Evolutionary conservation across 2,113 vertebrate species (phyloP).

Genomic region (Onychorhynchus coronatus): DNA sequence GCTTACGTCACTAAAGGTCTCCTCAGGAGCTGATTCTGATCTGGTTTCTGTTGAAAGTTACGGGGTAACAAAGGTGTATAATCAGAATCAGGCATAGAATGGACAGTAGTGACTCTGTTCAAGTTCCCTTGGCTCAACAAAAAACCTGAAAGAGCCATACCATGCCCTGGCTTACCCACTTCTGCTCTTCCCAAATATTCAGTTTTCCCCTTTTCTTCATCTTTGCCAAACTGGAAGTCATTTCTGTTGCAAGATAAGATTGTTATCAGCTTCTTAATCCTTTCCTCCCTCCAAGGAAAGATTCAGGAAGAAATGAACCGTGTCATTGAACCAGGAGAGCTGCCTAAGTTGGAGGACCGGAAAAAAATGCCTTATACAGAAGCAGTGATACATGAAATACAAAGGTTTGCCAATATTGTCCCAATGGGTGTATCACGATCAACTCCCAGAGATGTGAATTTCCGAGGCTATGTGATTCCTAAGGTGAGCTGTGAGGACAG

Average conservation of each 20-base stretch:
- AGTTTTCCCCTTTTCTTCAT: neutral
- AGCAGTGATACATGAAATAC: slow-evolving; percentile 86
- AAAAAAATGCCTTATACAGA: slow-evolving; percentile 81
- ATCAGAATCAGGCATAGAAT: neutral
- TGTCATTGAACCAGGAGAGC: slow-evolving; percentile 49
- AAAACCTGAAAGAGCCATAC: neutral
- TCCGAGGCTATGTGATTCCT: slow-evolving; percentile 63
- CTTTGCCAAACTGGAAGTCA: neutral
- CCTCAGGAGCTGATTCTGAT: slow-evolving; percentile 39
- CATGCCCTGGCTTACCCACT: neutral
- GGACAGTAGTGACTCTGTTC: neutral
- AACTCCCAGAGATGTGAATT: slow-evolving; percentile 33
- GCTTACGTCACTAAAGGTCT: slow-evolving; percentile 2
- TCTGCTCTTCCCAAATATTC: neutral
- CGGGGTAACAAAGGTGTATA: neutral
- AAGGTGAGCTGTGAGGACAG: slow-evolving; percentile 43
- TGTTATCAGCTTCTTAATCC: slow-evolving; percentile 21
- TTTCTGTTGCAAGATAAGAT: neutral
- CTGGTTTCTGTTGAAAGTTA: neutral
- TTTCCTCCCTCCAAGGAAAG: slow-evolving; percentile 54
- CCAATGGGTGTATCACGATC: slow-evolving; percentile 56
- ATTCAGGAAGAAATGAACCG: slow-evolving; percentile 68
- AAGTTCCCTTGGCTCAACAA: neutral
- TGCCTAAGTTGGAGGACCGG: slow-evolving; percentile 60
- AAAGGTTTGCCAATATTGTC: slow-evolving; percentile 81